These are phyloP conservation scores for Poecile atricapillus DNA, from an alignment of 2,113 vertebrate genomes.

Conservation along the genomic window DNA sequence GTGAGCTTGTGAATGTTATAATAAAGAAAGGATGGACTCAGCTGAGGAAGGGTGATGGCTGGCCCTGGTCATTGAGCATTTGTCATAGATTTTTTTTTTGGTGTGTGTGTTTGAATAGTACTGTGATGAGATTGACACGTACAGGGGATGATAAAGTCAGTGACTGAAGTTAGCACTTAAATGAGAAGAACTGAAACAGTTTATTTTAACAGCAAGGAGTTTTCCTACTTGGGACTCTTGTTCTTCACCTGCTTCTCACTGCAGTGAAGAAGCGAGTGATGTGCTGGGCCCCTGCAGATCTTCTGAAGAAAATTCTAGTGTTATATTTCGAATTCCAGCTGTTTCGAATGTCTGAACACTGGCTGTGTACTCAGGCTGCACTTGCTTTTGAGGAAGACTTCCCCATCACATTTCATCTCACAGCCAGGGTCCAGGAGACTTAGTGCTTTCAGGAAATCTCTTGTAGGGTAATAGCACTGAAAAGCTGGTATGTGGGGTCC, in stretches of 20 bases:
- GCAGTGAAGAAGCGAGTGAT: neutral
- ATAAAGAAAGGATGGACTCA: neutral
- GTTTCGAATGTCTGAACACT: neutral
- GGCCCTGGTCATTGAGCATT: rapidly evolving
- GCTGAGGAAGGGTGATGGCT: neutral
- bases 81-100: neutral
- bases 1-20: neutral
- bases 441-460: neutral
- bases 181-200: neutral
- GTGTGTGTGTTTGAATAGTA: neutral
- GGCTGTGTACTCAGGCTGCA: neutral
- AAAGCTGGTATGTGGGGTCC: neutral
- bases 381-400: neutral
- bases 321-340: neutral
- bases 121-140: neutral
- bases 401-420: neutral
- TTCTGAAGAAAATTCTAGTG: neutral
- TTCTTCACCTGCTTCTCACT: neutral
- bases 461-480: neutral
- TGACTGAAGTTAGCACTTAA: neutral
- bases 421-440: neutral
- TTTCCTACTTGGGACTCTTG: rapidly evolving
- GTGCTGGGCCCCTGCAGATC: neutral
- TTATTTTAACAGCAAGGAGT: neutral
- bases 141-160: neutral